phyloP scores from a whole-genome alignment of 2,797 vertebrate genomes.

The Prionace glauca region DNA sequence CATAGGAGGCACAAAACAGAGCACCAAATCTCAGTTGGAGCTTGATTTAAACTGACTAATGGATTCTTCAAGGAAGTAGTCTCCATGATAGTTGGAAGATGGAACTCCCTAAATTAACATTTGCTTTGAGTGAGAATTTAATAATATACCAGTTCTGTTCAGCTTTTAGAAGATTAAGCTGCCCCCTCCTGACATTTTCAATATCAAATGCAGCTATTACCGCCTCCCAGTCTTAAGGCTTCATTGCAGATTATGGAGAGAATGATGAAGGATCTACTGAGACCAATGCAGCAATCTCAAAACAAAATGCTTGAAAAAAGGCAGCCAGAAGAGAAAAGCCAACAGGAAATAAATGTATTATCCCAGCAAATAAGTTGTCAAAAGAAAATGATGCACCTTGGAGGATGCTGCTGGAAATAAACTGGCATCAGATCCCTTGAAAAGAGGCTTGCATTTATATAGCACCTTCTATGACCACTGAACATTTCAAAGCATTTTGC shows the following conservation, averaged over 20 bases:
- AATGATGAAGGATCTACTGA: background rate
- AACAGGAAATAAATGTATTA: background rate
- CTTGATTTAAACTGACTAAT: background rate
- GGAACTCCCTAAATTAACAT: background rate
- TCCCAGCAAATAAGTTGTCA: background rate
- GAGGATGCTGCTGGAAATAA: background rate
- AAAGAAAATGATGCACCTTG: background rate
- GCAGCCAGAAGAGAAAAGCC: background rate
- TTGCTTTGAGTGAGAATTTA: background rate
- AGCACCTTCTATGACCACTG: too few species aligned
- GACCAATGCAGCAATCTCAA: background rate
- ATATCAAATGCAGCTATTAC: background rate
- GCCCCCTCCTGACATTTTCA: background rate
- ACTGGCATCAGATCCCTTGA: background rate
- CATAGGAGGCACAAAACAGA: background rate
- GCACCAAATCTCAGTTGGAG: background rate
- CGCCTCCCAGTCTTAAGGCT: background rate
- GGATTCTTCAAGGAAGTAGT: background rate
- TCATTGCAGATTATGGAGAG: background rate
- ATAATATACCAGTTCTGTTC: background rate
- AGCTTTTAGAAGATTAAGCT: background rate
- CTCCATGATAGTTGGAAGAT: background rate
- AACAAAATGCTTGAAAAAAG: background rate
- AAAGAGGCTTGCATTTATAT: too few species aligned
- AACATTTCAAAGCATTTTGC: background rate